These are phyloP conservation scores for Euwallacea fornicatus DNA, from an alignment of 1,140 invertebrate genomes.

Conservation along the genomic window DNA sequence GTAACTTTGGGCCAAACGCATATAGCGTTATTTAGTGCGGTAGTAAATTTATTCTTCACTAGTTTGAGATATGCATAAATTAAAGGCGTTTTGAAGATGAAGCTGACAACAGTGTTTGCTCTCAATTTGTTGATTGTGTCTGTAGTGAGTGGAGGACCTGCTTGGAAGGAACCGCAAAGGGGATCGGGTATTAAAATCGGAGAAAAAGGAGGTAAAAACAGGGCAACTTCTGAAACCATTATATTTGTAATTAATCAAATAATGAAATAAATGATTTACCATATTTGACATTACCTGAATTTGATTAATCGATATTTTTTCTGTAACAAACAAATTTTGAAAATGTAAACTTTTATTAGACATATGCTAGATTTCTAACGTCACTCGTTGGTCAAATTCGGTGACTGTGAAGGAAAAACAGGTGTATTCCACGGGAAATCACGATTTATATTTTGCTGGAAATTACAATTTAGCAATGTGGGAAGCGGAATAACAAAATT, in stretches of 20 bases:
- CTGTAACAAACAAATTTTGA: too few relatives aligned
- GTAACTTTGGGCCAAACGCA: conserved; percentile 3
- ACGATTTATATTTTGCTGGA: too few relatives aligned
- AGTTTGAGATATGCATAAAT: background rate
- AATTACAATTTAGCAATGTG: background rate
- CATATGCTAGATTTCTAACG: too few relatives aligned
- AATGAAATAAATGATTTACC: background rate
- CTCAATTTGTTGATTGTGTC: conserved; percentile 32
- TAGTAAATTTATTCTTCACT: background rate
- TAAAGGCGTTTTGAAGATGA: conserved; percentile 19
- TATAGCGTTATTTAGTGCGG: background rate
- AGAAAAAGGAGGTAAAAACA: conserved; percentile 46
- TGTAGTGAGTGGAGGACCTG: conserved; percentile 54
- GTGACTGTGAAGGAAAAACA: too few relatives aligned
- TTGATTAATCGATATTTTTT: too few relatives aligned
- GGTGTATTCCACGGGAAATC: too few relatives aligned
- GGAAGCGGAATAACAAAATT: background rate
- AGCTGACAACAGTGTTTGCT: conserved; percentile 30
- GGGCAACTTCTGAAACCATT: background rate
- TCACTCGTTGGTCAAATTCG: too few relatives aligned
- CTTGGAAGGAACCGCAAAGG: conserved; percentile 54
- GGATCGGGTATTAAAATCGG: conserved; percentile 52
- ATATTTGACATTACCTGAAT: too few relatives aligned
- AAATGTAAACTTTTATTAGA: too few relatives aligned
- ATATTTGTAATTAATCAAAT: background rate